Conservation (phyloP, 2,888 invertebrate species). For the Tholera decimalis region DNA sequence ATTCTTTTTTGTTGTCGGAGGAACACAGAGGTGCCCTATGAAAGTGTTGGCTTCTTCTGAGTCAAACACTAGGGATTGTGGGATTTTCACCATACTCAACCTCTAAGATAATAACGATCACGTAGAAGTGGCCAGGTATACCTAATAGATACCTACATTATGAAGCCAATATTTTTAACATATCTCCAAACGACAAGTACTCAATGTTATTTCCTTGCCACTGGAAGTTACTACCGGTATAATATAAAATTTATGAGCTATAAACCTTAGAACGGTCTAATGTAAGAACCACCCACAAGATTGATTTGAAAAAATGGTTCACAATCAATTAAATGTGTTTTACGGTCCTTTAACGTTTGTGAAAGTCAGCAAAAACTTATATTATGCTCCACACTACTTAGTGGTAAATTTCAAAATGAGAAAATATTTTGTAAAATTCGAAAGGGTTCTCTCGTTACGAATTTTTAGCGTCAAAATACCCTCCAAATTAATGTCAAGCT, state of each 20-base stretch:
- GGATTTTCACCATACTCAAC: too few species aligned
- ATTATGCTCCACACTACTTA: neutral
- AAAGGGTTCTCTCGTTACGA: neutral
- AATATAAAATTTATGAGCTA: slow-evolving; percentile 61
- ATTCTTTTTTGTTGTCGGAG: too few species aligned
- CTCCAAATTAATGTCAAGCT: slow-evolving; percentile 18
- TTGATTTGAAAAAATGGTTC: slow-evolving; percentile 66
- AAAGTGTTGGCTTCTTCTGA: too few species aligned
- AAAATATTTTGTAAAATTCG: neutral
- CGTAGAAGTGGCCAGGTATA: too few species aligned
- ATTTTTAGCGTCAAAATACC: slow-evolving; percentile 12
- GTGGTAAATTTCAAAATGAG: neutral
- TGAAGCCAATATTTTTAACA: slow-evolving; percentile 18
- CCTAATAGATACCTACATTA: too few species aligned
- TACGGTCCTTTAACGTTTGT: slow-evolving; percentile 70
- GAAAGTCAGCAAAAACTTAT: slow-evolving; percentile 58
- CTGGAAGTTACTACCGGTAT: slow-evolving; percentile 49
- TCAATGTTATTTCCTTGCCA: slow-evolving; percentile 44
- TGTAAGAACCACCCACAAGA: slow-evolving; percentile 62
- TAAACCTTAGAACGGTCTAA: slow-evolving; percentile 54
- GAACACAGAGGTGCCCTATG: too few species aligned
- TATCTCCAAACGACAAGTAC: slow-evolving; percentile 37
- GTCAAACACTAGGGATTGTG: too few species aligned
- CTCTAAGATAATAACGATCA: too few species aligned
- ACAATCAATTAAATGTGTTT: slow-evolving; percentile 83